Percentiles rank a stretch among this genome's conserved stretches.
Evolutionary conservation across 2,797 vertebrate genomes (phyloP).

Genomic region (Sebastes matsubarae): DNA sequence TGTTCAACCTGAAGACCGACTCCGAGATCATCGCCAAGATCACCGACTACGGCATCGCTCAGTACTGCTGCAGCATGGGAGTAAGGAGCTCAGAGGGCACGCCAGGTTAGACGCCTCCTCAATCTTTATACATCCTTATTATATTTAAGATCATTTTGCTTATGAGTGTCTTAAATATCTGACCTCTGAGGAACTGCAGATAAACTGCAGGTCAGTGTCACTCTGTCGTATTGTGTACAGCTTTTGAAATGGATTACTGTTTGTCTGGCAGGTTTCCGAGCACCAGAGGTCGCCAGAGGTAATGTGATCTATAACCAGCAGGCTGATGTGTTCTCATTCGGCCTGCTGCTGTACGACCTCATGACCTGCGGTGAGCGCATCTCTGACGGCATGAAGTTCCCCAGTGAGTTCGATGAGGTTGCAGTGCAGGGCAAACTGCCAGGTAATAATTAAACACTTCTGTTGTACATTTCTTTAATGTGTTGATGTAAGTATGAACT

Average conservation of each 20-base stretch:
- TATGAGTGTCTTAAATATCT: background rate
- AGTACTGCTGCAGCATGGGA: constrained; percentile 98
- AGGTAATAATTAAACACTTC: constrained; percentile 74
- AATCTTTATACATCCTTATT: rapidly evolving
- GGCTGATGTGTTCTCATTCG: constrained; percentile 96
- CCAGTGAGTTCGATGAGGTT: constrained; percentile 97
- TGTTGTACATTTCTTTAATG: background rate
- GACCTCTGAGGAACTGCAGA: background rate
- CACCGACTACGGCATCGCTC: constrained; percentile 96
- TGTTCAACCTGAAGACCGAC: constrained; percentile 93
- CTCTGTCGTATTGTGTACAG: rapidly evolving
- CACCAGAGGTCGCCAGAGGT: constrained; percentile 94
- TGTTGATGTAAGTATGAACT: background rate
- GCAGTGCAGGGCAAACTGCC: constrained; percentile 94
- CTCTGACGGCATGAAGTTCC: constrained; percentile 95
- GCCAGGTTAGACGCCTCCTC: constrained; percentile 83
- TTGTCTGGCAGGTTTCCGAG: constrained; percentile 87
- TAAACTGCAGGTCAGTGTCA: background rate
- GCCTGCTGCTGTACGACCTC: constrained; percentile 95
- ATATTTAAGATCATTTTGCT: background rate
- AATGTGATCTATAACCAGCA: constrained; percentile 97
- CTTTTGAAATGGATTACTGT: background rate
- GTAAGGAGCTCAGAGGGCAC: constrained; percentile 97
- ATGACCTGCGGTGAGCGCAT: constrained; percentile 93
- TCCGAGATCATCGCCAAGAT: constrained; percentile 95